A percentile compares a stretch with the other conserved stretches of the same genome.
phyloP scores from a whole-genome alignment of 1,140 invertebrate species.

The Drosophila sulfurigaster region DNA sequence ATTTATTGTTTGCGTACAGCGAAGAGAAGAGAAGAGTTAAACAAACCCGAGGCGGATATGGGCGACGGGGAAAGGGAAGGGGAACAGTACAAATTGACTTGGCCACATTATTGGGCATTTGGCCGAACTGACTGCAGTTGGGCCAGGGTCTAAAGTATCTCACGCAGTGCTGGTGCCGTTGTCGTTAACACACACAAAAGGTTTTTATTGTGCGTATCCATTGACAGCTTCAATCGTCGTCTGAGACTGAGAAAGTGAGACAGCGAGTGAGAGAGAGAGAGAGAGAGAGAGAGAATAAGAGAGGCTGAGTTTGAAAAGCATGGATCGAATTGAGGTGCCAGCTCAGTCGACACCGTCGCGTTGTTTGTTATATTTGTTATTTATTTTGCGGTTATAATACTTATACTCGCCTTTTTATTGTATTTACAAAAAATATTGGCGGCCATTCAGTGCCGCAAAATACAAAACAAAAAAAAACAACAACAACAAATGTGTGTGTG shows the following conservation, averaged over 20 bases:
- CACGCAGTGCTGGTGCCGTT: constrained; percentile 63
- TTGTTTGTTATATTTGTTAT: constrained; percentile 80
- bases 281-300: background rate
- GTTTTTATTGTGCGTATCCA: constrained; percentile 77
- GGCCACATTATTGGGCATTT: constrained; percentile 78
- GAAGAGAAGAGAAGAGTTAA: constrained; percentile 82
- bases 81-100: constrained; percentile 74
- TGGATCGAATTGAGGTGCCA: constrained; percentile 26
- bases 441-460: constrained; percentile 63
- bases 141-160: constrained; percentile 59
- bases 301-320: constrained; percentile 3
- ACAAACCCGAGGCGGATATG: constrained; percentile 48
- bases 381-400: constrained; percentile 83
- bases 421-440: constrained; percentile 68
- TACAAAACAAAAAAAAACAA: constrained; percentile 34
- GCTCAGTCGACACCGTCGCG: constrained; percentile 39
- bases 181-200: constrained; percentile 43
- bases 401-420: constrained; percentile 61
- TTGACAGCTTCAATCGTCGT: constrained; percentile 74
- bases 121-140: constrained; percentile 45
- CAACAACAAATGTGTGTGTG: constrained; percentile 9
- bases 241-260: background rate
- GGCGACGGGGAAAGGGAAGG: constrained; percentile 20
- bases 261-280: background rate
- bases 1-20: constrained; percentile 78